phyloP scores from a whole-genome alignment of 2,888 invertebrate genomes.

The Diarsia dahlii region DNA sequence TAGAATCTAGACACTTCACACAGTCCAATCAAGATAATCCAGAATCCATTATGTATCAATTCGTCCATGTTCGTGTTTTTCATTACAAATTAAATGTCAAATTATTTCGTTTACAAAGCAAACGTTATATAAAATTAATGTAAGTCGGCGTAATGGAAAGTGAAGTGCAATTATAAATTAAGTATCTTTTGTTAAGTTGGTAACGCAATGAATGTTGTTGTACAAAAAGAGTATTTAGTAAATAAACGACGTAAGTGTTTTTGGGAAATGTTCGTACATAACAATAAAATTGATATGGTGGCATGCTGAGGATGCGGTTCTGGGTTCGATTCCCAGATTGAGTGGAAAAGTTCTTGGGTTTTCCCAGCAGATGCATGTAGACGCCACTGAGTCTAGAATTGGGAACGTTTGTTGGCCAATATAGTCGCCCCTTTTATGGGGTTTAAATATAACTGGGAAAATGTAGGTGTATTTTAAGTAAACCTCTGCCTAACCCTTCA shows the following conservation, averaged over 20 bases:
- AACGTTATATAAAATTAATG: constrained; percentile 69
- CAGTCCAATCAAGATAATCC: constrained; percentile 64
- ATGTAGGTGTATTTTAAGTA: no score
- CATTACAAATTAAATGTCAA: constrained; percentile 60
- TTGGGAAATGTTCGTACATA: background rate
- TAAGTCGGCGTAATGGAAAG: constrained; percentile 70
- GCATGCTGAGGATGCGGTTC: no score
- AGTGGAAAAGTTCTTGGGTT: no score
- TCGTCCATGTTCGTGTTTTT: constrained; percentile 59
- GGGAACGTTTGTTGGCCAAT: no score
- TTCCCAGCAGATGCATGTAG: no score
- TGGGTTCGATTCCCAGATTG: no score
- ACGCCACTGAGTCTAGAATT: no score
- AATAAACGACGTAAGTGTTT: constrained; percentile 6
- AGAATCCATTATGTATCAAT: constrained; percentile 47
- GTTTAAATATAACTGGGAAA: no score
- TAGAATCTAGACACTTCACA: constrained; percentile 46
- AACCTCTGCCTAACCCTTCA: background rate
- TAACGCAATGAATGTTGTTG: constrained; percentile 53
- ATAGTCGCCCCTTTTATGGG: no score
- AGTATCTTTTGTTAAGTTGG: constrained; percentile 66
- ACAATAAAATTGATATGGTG: no score
- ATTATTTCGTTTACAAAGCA: constrained; percentile 65
- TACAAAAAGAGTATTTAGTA: constrained; percentile 59
- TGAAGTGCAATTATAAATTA: constrained; percentile 66